Evolutionary conservation across 1,140 invertebrate species (phyloP).

Genomic region (Bombus superbus): DNA sequence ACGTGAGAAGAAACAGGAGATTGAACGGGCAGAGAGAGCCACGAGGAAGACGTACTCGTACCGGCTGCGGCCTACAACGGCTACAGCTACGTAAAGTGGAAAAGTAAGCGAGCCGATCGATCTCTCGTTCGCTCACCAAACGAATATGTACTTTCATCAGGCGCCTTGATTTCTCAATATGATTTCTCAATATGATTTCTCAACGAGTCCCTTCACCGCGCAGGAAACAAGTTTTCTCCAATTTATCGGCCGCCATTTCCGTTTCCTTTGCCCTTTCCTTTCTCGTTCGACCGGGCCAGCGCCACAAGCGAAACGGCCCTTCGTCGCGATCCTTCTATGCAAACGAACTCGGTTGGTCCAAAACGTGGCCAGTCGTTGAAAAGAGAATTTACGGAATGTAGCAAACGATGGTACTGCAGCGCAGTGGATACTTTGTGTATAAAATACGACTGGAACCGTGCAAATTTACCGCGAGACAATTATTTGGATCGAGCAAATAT

Average conservation of each 20-base stretch:
- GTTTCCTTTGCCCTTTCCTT: not conserved
- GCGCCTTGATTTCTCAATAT: constrained; percentile 22
- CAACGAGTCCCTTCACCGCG: constrained; percentile 12
- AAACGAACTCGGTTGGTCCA: not conserved
- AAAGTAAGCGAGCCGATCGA: constrained; percentile 30
- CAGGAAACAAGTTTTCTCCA: constrained; percentile 55
- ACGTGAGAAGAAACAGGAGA: constrained; percentile 33
- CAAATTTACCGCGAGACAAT: not conserved
- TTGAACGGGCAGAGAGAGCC: constrained; percentile 1
- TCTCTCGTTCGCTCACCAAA: constrained; percentile 32
- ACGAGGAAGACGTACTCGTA: constrained; percentile 2
- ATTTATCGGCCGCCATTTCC: constrained; percentile 43
- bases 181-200: constrained; percentile 53
- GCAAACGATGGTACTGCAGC: not conserved
- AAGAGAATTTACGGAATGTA: not conserved
- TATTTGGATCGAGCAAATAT: not conserved
- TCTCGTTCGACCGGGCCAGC: not conserved
- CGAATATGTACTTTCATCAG: constrained; percentile 49
- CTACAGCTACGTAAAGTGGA: not conserved
- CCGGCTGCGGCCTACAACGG: not conserved
- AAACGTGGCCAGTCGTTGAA: not conserved
- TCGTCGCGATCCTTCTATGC: not conserved
- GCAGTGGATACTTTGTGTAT: not conserved
- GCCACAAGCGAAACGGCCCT: not conserved
- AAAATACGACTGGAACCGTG: not conserved